phyloP scores from a whole-genome alignment of 2,113 vertebrate species.

The Semnornis frantzii region DNA sequence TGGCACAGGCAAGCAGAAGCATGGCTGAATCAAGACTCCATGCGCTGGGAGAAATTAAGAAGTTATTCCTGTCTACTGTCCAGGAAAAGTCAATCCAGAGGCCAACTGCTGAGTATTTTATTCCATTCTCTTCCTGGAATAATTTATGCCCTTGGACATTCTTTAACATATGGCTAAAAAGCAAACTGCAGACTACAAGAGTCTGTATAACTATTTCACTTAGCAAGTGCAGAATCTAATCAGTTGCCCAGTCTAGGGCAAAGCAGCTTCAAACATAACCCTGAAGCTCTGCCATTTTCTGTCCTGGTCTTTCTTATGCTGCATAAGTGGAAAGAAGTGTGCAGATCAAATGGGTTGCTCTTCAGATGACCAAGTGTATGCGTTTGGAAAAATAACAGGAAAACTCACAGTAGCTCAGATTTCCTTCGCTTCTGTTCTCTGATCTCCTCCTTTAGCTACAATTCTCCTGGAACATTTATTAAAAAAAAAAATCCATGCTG shows the following conservation, averaged over 20 bases:
- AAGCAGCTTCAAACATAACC: not conserved
- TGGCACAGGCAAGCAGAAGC: not conserved
- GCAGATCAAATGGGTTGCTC: not conserved
- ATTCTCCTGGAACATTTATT: conserved; percentile 43
- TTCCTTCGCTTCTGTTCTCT: conserved; percentile 59
- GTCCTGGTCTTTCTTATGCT: not conserved
- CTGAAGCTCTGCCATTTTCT: not conserved
- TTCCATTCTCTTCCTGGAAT: conserved; percentile 40
- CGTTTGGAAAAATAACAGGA: conserved; percentile 23
- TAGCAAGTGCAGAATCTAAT: not conserved
- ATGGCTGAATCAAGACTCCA: not conserved
- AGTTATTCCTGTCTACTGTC: conserved; percentile 38
- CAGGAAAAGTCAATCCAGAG: conserved; percentile 23
- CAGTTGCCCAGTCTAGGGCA: not conserved
- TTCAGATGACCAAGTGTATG: not conserved
- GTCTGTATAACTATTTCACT: not conserved
- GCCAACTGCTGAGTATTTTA: conserved; percentile 5
- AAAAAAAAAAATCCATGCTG: conserved; percentile 14
- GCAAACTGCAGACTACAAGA: not conserved
- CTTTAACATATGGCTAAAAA: conserved; percentile 10
- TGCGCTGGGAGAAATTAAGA: conserved; percentile 12
- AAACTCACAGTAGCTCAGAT: conserved; percentile 21
- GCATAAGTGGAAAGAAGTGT: not conserved
- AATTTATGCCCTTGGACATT: conserved; percentile 10
- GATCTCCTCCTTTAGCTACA: conserved; percentile 10